Base-by-base conservation (phyloP, 2,888 invertebrate species). In the Pelosia muscerda region DNA sequence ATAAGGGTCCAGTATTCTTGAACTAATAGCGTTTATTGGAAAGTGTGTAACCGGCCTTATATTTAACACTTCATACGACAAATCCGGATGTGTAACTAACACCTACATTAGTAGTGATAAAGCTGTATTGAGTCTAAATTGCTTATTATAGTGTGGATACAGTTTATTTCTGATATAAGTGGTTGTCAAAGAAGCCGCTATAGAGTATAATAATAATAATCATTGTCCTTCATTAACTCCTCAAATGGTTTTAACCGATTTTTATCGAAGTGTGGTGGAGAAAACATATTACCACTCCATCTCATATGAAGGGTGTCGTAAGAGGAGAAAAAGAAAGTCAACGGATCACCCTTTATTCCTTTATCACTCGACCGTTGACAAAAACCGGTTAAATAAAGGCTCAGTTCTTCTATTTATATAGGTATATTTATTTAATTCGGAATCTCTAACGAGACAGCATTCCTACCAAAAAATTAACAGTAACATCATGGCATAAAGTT, bases 31-130 rank as follows among this genome's bases (percentile, higher is more conserved):
- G 78, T 68, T 70, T 75, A 77, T 73, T 66, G 62, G 73, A 25
- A 55, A 58, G 75, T 68, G 81, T 73, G 70, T 26, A 64, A 66
- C 67, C 69, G 63, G 64, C 65, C 28, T 62, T 56, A 56, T n/a
- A 60, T 64, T 69, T 75, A 72, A 75, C 81, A 80, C 72, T 66
- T 67, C 25, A 42, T 26, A 26, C 25, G 31, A 65, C 59, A 70
- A 80, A 77, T 71, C 66, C 31, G 22, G 31, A 26, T 34, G 64
- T 69, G 56, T 42, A 66, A 62, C 65, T 63, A 72, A 67, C 69
- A 61, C 71, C 57, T 71, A 38, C 57, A 66, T 56, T 63, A 63
- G 5, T 60, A 38, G 64, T 53, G 65, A 31, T 60, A 65, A 68
- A 58, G 60, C 2, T 26, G 10, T n/a, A 15, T 26, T 60, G 53